Evolutionary conservation across 2,113 vertebrate species (phyloP).

Genomic region (Cacatua alba): DNA sequence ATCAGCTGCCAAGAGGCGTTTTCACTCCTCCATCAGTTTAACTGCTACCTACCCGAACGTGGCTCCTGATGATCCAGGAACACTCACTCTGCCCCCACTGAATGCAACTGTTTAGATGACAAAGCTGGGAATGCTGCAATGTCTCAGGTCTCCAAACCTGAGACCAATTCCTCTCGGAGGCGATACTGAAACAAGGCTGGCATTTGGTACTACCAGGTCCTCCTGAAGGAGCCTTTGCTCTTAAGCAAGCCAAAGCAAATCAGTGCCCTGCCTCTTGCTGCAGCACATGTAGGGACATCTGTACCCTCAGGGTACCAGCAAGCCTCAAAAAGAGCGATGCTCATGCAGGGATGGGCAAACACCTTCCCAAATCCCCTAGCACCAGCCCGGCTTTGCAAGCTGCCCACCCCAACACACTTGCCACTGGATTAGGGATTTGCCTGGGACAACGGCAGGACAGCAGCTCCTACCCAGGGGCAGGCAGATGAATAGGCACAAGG

Average conservation of each 20-base stretch:
- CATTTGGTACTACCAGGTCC: background rate
- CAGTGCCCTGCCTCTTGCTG: background rate
- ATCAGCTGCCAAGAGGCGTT: background rate
- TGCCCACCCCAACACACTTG: rapidly evolving
- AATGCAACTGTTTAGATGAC: background rate
- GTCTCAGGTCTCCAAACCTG: background rate
- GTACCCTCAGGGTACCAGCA: background rate
- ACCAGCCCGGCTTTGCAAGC: background rate
- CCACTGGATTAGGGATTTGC: background rate
- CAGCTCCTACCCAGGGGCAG: background rate
- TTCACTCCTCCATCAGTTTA: background rate
- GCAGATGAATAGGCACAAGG: background rate
- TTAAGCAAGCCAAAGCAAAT: background rate
- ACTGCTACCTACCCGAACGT: background rate
- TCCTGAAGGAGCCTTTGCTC: background rate
- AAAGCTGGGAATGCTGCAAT: background rate
- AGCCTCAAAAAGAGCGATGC: background rate
- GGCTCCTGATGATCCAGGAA: background rate
- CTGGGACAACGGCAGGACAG: background rate
- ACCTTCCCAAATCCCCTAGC: background rate
- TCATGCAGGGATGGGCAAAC: rapidly evolving
- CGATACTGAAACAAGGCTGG: background rate
- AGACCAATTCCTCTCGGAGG: background rate
- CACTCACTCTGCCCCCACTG: background rate
- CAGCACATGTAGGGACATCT: background rate